Conservation (phyloP, 2,888 invertebrate species). For the Branchipolynoe longqiensis region DNA sequence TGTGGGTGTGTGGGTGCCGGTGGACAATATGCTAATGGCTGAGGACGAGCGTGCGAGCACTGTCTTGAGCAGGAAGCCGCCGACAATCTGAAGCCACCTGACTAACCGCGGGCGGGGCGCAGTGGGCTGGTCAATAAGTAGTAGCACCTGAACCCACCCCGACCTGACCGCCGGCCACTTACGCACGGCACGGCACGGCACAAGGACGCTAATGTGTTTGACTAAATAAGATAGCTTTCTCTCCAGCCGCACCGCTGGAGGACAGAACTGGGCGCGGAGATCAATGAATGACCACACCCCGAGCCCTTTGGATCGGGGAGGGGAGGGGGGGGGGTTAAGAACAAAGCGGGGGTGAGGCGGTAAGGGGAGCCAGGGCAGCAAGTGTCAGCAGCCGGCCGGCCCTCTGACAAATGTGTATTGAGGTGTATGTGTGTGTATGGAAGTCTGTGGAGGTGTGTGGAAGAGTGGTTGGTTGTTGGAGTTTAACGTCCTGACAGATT, state of each 20-base stretch:
- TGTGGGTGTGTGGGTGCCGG: not conserved
- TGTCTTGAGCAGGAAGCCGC: not conserved
- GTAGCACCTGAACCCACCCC: conserved; percentile 19
- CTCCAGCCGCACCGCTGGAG: not conserved
- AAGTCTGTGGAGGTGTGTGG: too few species aligned
- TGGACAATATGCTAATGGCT: conserved; percentile 8
- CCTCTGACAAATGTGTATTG: too few species aligned
- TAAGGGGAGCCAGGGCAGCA: not conserved
- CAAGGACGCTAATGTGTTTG: conserved; percentile 23
- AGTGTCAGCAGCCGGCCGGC: not conserved
- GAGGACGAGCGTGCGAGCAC: not conserved
- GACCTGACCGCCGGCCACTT: not conserved
- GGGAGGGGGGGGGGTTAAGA: not conserved
- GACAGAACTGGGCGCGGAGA: conserved; percentile 5
- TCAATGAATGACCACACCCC: conserved; percentile 49
- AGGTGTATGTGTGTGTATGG: too few species aligned
- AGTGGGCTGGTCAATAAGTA: conserved; percentile 10
- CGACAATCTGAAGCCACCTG: not conserved
- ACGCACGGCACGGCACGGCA: not conserved
- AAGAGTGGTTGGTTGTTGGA: too few species aligned
- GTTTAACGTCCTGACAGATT: too few species aligned
- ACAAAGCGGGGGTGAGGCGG: too few species aligned
- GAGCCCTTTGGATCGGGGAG: too few species aligned
- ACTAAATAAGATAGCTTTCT: conserved; percentile 51
- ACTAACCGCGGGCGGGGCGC: not conserved